Evolutionary conservation across 2,888 invertebrate species (phyloP), one percentile per base, ranked within the genome.

Genomic region (Parnassius mnemosyne): DNA sequence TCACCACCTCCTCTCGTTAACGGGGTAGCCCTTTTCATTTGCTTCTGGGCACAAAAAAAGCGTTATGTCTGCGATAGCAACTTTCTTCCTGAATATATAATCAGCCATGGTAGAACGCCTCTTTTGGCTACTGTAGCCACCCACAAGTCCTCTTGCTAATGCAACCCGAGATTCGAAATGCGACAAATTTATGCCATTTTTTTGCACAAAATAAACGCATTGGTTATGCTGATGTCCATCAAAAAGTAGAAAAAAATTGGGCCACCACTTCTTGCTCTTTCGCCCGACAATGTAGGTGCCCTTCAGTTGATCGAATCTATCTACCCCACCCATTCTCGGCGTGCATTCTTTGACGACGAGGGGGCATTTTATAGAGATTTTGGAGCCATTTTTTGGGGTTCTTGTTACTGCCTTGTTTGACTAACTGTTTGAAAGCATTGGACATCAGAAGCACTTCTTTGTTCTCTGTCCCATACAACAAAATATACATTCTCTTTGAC

Each of bases 381-480:
- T 16, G 16, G 16, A 16, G 16, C 16, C 16, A 61, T 71, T 71
- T 56, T 70, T 69, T 56, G 69, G 25, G 25, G 25, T 25, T 25
- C 25, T 25, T 25, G 25, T 25, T 25, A 25, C 66, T 13, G 65
- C n/a, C n/a, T 71, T 62, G 69, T 53, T 63, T 66, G 59, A 54
- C 51, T 64, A 50, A 50, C 53, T 65, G 71, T 46, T 74, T 69
- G 16, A 74, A 72, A 13, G 69, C 71, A 53, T 63, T 75, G 50
- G 58, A 68, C 61, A 73, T 16, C 10, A 74, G 16, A 53, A 65
- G 53, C 25, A 72, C 74, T 64, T 57, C 46, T 62, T 66, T 70
- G n/a, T 46, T 71, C 42, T 72, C 70, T 63, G 69, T 61, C 73
- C 73, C 1, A 73, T 16, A 68, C 56, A 9, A 64, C 60, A 64